Evolutionary conservation across 2,113 vertebrate species (phyloP).

Genomic region (Indicator maculatus): DNA sequence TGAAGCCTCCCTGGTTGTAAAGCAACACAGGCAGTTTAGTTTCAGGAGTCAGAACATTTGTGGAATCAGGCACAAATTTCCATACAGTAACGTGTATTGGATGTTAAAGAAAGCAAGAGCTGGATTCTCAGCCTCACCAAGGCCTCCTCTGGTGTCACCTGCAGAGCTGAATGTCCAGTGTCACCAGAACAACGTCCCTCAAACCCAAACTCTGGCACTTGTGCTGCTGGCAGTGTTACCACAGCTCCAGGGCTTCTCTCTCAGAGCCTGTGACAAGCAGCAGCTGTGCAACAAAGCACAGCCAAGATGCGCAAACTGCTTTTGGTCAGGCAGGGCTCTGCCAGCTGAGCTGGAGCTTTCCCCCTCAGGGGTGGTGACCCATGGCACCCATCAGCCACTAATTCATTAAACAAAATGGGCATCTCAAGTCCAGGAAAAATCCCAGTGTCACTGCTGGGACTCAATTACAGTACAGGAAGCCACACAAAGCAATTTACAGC

Average conservation of each 20-base stretch:
- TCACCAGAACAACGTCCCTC: accelerated
- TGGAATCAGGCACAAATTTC: neutral
- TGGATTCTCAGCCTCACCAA: neutral
- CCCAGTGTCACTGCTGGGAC: neutral
- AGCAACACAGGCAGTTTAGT: neutral
- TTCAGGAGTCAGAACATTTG: neutral
- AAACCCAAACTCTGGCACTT: neutral
- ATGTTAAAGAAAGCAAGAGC: neutral
- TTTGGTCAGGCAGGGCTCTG: neutral
- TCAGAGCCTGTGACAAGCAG: neutral
- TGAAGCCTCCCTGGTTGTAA: neutral
- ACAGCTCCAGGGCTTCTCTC: neutral
- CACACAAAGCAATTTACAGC: neutral
- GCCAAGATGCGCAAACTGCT: neutral
- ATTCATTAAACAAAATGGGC: neutral
- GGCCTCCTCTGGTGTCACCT: neutral
- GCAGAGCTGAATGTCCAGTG: neutral
- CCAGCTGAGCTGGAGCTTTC: neutral
- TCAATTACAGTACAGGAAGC: neutral
- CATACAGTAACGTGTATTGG: neutral
- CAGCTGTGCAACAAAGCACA: neutral
- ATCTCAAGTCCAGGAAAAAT: neutral
- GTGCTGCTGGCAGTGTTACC: neutral
- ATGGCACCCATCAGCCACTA: neutral
- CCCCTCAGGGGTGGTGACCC: neutral